Evolutionary conservation across 2,113 vertebrate species (phyloP).

Genomic region (Ariopsis seemanni): DNA sequence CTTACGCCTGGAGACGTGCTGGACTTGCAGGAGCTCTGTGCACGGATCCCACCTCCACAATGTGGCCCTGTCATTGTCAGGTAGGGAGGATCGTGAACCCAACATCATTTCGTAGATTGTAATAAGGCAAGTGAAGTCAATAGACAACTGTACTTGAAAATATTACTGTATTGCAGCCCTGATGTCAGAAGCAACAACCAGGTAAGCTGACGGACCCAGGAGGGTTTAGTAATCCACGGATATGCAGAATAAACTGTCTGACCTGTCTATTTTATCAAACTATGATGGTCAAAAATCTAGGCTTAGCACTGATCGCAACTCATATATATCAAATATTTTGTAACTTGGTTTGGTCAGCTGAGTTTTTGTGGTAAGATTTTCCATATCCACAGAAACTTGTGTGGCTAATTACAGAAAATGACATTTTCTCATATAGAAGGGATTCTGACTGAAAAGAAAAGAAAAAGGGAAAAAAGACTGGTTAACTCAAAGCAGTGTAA

Average conservation of each 20-base stretch:
- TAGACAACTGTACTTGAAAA: not conserved
- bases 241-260: not conserved
- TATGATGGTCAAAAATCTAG: not conserved
- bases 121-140: not conserved
- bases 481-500: not conserved
- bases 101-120: not conserved
- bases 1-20: constrained; percentile 74
- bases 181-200: not conserved
- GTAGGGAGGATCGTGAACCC: constrained; percentile 52
- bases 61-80: constrained; percentile 77
- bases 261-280: not conserved
- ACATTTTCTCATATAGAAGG: not conserved
- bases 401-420: not conserved
- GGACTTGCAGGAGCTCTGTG: constrained; percentile 77
- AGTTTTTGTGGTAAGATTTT: not conserved
- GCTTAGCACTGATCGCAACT: not conserved
- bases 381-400: not conserved
- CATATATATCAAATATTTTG: not conserved
- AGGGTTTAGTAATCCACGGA: not conserved
- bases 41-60: constrained; percentile 73
- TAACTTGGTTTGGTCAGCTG: not conserved
- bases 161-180: not conserved
- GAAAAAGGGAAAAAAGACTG: not conserved
- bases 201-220: not conserved
- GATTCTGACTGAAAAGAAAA: not conserved